Evolutionary conservation across 2,888 invertebrate genomes (phyloP).

Genomic region (Conops quadrifasciatus): DNA sequence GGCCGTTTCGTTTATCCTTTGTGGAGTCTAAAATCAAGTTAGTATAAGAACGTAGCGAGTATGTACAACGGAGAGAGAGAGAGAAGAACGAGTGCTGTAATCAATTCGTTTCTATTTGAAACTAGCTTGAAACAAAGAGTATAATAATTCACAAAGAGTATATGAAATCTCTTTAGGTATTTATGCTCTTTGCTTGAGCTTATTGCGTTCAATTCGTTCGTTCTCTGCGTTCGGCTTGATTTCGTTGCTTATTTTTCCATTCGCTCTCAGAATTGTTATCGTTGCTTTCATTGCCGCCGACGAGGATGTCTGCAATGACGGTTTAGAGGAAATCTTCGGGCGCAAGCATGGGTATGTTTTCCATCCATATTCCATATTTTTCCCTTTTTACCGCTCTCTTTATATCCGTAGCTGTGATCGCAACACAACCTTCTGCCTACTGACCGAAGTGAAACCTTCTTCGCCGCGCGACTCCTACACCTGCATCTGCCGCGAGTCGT

Average conservation of each 20-base stretch:
- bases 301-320: slow-evolving; percentile 78
- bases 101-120: no score
- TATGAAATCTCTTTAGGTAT: no score
- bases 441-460: slow-evolving; percentile 60
- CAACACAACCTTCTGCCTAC: slow-evolving; percentile 64
- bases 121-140: background rate
- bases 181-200: background rate
- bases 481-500: slow-evolving; percentile 72
- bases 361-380: background rate
- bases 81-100: no score
- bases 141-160: no score
- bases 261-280: slow-evolving; percentile 68
- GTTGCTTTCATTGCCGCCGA: slow-evolving; percentile 71
- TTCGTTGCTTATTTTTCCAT: background rate
- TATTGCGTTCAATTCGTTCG: background rate
- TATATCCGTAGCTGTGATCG: slow-evolving; percentile 62
- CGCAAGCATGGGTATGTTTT: slow-evolving; percentile 69
- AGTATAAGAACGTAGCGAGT: slow-evolving; percentile 44
- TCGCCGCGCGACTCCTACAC: slow-evolving; percentile 68
- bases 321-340: slow-evolving; percentile 74
- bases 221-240: background rate
- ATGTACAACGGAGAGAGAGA: background rate
- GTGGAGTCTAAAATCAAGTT: slow-evolving; percentile 63
- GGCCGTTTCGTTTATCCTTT: slow-evolving; percentile 65
- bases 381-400: background rate